Evolutionary conservation across 2,888 invertebrate genomes (phyloP), one percentile per base, ranked within the genome.

Genomic region (Drosophila colorata): DNA sequence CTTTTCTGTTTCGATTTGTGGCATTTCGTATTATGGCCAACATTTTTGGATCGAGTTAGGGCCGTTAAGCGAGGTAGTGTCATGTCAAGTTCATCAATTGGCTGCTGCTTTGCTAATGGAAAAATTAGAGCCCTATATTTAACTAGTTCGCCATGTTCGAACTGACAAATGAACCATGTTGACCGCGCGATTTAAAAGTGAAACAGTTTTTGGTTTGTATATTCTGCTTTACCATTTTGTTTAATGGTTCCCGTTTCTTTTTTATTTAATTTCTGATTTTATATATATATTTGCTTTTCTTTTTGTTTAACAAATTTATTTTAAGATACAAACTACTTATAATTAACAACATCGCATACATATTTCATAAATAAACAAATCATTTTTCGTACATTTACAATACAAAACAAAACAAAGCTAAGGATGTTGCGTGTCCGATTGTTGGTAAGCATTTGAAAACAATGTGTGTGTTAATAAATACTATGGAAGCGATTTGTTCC

Each of bases 331-430:
- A 67, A 70, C 87, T 82, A 86, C 82, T 88, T 88, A 82, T 58
- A 86, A 64, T 79, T 82, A 82, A 67, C 86, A 82, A 88, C 88
- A 75, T 79, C 83, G 83, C 82, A 70, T 66, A 86, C 80, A 69
- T 69, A 66, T 77, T 69, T 58, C 77, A 84, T 84, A 69, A 80
- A 83, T 71, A 80, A 84, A 73, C 78, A 87, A 69, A 69, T 83
- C 25, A 46, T 56, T 79, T 63, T 38, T 47, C 58, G 20, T 51
- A 66, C 64, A 86, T 74, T 69, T 85, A 81, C 64, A 87, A 70
- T 75, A 69, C 48, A 83, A 66, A 31, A 55, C 9, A 68, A 68
- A 44, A 61, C 18, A 44, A 23, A 47, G 58, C 65, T 58, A 49
- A 9, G 37, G 56, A 53, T 69, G 51, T 59, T 35, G 31, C 25